These are phyloP conservation scores for Trilocha varians DNA, from an alignment of 2,888 invertebrate genomes.

Conservation along the genomic window DNA sequence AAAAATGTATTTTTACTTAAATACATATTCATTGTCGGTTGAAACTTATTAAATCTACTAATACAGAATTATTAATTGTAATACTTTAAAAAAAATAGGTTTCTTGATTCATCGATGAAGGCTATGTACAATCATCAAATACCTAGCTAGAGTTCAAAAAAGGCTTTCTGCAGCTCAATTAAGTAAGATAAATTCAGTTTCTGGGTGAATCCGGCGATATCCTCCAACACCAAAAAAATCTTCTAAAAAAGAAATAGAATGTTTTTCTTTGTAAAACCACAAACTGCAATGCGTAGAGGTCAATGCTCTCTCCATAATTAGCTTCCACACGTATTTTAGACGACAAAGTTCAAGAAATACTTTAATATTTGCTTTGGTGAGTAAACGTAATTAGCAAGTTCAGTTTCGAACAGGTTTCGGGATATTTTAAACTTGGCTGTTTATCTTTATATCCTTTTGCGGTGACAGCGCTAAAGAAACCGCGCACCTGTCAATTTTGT, in stretches of 20 bases:
- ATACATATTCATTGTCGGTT: too few species aligned
- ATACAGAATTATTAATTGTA: too few species aligned
- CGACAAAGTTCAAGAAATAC: background rate
- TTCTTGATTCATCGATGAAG: too few species aligned
- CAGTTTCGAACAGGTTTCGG: background rate
- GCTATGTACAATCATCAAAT: too few species aligned
- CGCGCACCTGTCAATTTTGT: background rate
- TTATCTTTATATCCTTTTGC: background rate
- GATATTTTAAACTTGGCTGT: background rate
- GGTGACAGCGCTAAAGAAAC: background rate
- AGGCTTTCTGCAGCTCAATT: too few species aligned
- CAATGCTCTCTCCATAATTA: constrained; percentile 3
- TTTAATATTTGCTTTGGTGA: background rate
- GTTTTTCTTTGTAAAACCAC: background rate
- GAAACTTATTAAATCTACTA: too few species aligned
- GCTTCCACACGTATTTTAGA: constrained; percentile 7
- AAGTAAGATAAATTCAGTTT: too few species aligned
- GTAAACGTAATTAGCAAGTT: background rate
- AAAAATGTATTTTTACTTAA: too few species aligned
- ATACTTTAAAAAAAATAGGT: too few species aligned
- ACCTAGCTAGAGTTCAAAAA: too few species aligned
- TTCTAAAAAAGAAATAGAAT: background rate
- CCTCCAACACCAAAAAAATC: background rate
- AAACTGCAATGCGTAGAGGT: background rate
- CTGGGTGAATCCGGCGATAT: too few species aligned